Percentiles rank a stretch among this genome's conserved stretches.
Evolutionary conservation across 2,797 vertebrate species (phyloP).

Genomic region (Chelonia mydas): DNA sequence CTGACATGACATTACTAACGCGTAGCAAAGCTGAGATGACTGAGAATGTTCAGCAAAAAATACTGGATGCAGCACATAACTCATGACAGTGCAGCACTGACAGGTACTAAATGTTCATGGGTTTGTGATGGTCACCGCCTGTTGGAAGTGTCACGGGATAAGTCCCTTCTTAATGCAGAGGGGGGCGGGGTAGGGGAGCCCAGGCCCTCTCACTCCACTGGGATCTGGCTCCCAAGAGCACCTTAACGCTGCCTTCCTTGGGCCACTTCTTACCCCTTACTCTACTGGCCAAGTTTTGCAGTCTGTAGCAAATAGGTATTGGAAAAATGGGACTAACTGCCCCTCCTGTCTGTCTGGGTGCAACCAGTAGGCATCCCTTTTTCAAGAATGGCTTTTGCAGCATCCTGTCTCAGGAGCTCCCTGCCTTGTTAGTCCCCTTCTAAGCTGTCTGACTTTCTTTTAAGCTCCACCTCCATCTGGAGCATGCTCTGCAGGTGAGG

Average conservation of each 20-base stretch:
- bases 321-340: neutral
- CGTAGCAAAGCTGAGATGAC: accelerated
- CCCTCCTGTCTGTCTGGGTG: no score
- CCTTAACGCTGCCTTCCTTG: neutral
- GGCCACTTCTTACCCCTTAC: neutral
- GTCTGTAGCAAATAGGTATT: neutral
- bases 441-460: no score
- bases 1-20: neutral
- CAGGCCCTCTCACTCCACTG: no score
- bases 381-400: no score
- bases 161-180: no score
- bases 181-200: no score
- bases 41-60: neutral
- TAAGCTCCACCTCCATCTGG: no score
- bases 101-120: neutral
- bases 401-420: no score
- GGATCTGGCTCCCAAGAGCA: neutral
- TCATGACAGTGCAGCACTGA: neutral
- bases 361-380: no score
- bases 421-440: no score
- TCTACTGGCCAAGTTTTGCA: neutral
- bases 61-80: neutral
- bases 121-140: neutral
- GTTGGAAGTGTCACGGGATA: neutral
- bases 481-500: no score